phyloP scores from a whole-genome alignment of 2,888 invertebrate genomes.

The Mimumesa dahlbomi region DNA sequence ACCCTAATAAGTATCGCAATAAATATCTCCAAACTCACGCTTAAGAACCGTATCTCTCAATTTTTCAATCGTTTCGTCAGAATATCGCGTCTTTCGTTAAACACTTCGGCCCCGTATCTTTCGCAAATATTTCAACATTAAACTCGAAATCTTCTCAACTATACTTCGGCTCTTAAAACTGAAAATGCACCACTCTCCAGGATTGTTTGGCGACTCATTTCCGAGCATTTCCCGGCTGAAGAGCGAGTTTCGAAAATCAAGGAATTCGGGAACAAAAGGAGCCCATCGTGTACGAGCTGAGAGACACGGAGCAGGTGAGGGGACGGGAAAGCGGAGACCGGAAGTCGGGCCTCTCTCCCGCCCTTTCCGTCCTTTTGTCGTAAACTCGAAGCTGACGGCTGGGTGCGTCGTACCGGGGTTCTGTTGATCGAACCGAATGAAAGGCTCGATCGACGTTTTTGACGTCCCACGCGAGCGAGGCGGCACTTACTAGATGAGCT shows the following conservation, averaged over 20 bases:
- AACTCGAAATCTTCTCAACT: too few relatives aligned
- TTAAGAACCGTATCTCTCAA: too few relatives aligned
- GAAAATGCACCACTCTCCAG: slow-evolving; percentile 6
- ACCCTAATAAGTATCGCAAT: too few relatives aligned
- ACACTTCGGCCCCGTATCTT: too few relatives aligned
- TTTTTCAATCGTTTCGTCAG: too few relatives aligned
- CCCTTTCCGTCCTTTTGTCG: slow-evolving; percentile 52
- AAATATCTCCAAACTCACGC: too few relatives aligned
- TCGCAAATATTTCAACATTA: too few relatives aligned
- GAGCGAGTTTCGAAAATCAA: slow-evolving; percentile 41
- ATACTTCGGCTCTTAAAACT: slow-evolving; percentile 10
- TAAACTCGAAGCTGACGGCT: slow-evolving; percentile 40
- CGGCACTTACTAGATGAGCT: slow-evolving; percentile 64
- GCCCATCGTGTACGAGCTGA: slow-evolving; percentile 14
- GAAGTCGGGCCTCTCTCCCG: slow-evolving; percentile 42
- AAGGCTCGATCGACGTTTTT: slow-evolving; percentile 68
- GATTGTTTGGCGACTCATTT: slow-evolving; percentile 40
- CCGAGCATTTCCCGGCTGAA: slow-evolving; percentile 13
- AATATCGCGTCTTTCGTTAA: too few relatives aligned
- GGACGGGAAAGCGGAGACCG: slow-evolving; percentile 36
- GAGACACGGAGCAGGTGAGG: slow-evolving; percentile 8
- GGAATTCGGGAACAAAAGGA: slow-evolving; percentile 49
- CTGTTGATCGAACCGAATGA: slow-evolving; percentile 58
- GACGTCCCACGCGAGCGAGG: slow-evolving; percentile 56
- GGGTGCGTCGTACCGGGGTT: slow-evolving; percentile 45